Percentiles rank a stretch among this genome's conserved stretches.
phyloP scores from a whole-genome alignment of 2,113 vertebrate genomes.

The Anoplopoma fimbria region DNA sequence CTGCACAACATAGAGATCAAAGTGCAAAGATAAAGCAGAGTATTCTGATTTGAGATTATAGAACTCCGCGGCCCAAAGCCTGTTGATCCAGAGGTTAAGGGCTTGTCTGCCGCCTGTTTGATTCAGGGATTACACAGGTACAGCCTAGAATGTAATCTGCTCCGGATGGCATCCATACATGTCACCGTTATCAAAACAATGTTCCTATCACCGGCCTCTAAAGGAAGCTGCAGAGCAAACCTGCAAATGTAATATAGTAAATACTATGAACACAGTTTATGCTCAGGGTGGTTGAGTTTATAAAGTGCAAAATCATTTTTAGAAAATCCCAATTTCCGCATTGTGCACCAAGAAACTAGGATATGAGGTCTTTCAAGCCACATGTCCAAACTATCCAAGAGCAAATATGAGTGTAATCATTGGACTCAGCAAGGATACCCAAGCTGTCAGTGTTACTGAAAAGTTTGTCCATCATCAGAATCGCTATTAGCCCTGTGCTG shows the following conservation, averaged over 20 bases:
- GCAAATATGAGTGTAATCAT: slow-evolving; percentile 1
- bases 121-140: slow-evolving; percentile 69
- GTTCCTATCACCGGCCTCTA: neutral
- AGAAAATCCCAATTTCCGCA: neutral
- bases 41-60: slow-evolving; percentile 7
- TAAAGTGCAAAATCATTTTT: neutral
- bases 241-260: neutral
- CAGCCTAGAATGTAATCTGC: slow-evolving; percentile 51
- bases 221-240: slow-evolving; percentile 1
- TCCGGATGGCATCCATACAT: neutral
- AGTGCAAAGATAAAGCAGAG: slow-evolving; percentile 1
- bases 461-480: slow-evolving; percentile 53
- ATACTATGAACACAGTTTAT: neutral
- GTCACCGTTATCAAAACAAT: neutral
- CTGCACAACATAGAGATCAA: neutral
- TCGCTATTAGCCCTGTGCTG: slow-evolving; percentile 51
- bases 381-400: slow-evolving; percentile 8
- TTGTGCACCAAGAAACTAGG: neutral
- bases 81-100: slow-evolving; percentile 17
- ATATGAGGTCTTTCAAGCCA: neutral
- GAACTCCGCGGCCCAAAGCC: neutral
- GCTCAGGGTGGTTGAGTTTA: neutral
- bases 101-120: slow-evolving; percentile 57
- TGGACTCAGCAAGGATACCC: slow-evolving; percentile 22
- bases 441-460: slow-evolving; percentile 43